These are phyloP conservation scores for Cryptocheilus praepositus DNA, from an alignment of 2,888 invertebrate genomes.

Conservation along the genomic window DNA sequence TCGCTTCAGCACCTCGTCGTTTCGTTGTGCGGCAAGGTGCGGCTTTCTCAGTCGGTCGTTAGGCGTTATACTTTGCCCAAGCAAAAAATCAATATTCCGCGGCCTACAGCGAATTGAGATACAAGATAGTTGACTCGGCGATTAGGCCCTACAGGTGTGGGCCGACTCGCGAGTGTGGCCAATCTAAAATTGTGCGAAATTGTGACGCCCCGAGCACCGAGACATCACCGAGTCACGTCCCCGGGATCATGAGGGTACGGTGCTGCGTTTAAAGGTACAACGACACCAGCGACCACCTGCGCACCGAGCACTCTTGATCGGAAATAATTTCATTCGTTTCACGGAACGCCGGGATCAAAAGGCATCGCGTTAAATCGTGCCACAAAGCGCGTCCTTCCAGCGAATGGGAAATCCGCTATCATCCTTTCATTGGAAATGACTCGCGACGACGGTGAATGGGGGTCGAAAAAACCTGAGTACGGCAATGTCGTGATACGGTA, in stretches of 20 bases:
- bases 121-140: constrained; percentile 59
- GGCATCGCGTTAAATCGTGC: background rate
- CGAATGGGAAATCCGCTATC: too few relatives aligned
- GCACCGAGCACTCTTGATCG: constrained; percentile 8
- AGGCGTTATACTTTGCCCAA: constrained; percentile 36
- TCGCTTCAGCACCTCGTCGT: too few relatives aligned
- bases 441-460: too few relatives aligned
- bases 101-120: constrained; percentile 61
- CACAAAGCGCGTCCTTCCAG: background rate
- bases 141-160: constrained; percentile 51
- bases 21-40: background rate
- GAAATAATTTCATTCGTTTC: background rate
- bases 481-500: too few relatives aligned
- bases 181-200: constrained; percentile 59
- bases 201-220: constrained; percentile 46
- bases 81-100: constrained; percentile 56
- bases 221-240: constrained; percentile 24
- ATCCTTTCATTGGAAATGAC: too few relatives aligned
- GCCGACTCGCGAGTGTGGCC: constrained; percentile 52
- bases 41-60: constrained; percentile 39
- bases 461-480: too few relatives aligned
- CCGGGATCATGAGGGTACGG: constrained; percentile 13
- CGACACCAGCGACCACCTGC: constrained; percentile 36
- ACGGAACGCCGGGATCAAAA: background rate
- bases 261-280: constrained; percentile 26